Base-by-base conservation (phyloP, 2,888 invertebrate species). In the Caenorhabditis japonica region DNA sequence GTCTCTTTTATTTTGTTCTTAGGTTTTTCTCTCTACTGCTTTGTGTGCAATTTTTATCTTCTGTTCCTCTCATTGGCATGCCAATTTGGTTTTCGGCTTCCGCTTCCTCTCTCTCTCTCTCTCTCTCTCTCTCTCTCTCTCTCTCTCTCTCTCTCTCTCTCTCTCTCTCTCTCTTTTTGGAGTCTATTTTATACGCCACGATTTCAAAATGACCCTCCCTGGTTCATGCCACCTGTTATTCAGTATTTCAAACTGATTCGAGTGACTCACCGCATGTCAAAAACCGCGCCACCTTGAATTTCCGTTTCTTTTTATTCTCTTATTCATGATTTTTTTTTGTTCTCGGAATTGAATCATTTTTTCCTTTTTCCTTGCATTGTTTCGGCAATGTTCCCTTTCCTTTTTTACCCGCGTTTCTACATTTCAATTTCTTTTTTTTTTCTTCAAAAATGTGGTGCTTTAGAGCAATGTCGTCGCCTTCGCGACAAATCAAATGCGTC, bases 401-500 rank as follows among this genome's bases (percentile, higher is more conserved):
- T n/a, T n/a, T n/a, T 15, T 17, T 56, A 33, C 55, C 17, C 19
- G 10, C 34, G n/a, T 30, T n/a, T 17, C 17, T 39, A 12, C 7
- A 25, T 33, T 15, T 38, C 27, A 12, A 33, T 7, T 15, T 33
- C 4, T 5, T 49, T 25, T 53, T 25, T 13, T 7, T 15, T 44
- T 10, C 21, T 17, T 7, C 12, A 23, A 25, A 19, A 21, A 44
- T 61, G 23, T 30, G 5, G 30, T 30, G 30, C 30, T 30, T 30
- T 10, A 30, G 38, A 38, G 46, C 12, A 38, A 87, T 87, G 87
- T 87, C 87, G 5, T 74, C 83, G 23, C 86, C 87, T 5, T 83
- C 85, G 4, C 43, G 90, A 69, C 90, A 91, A 72, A 91, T 91
- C 80, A 91, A 91, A 85, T 91, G 91, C 86, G 91, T 91, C 23